A percentile compares a stretch with the other conserved stretches of the same genome.
Conservation (phyloP, 1,140 invertebrate species). For the Pomacea maculata region DNA sequence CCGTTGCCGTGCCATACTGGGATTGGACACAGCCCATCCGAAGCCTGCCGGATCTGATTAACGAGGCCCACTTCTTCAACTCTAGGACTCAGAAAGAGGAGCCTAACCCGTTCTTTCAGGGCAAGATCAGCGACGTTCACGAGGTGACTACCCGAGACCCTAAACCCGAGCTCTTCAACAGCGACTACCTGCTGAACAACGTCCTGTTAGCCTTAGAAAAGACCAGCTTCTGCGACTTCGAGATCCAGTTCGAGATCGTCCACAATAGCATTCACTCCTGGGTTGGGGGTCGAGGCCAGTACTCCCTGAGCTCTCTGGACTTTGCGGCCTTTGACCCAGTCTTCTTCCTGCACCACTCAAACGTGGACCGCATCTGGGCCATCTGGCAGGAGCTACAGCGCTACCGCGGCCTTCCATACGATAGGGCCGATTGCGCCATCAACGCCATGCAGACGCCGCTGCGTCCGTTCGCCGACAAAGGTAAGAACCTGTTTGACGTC, state of each 20-base stretch:
- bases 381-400: slow-evolving; percentile 38
- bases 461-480: slow-evolving; percentile 21
- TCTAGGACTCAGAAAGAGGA: slow-evolving; percentile 25
- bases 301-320: slow-evolving; percentile 30
- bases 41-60: slow-evolving; percentile 23
- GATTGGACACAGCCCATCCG: slow-evolving; percentile 33
- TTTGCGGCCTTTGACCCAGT: slow-evolving; percentile 34
- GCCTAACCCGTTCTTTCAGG: slow-evolving; percentile 37
- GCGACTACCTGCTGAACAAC: slow-evolving; percentile 18
- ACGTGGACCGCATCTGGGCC: slow-evolving; percentile 34
- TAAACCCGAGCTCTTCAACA: slow-evolving; percentile 32
- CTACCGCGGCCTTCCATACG: slow-evolving; percentile 24
- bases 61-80: slow-evolving; percentile 30
- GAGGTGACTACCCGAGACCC: slow-evolving; percentile 32
- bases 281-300: slow-evolving; percentile 27
- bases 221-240: slow-evolving; percentile 37
- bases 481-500: slow-evolving; percentile 17
- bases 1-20: slow-evolving; percentile 38
- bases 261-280: slow-evolving; percentile 30
- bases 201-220: slow-evolving; percentile 35
- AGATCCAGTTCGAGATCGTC: slow-evolving; percentile 34
- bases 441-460: slow-evolving; percentile 25
- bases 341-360: slow-evolving; percentile 36
- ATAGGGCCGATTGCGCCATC: slow-evolving; percentile 27
- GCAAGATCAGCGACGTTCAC: slow-evolving; percentile 18